Conservation (phyloP, 2,113 vertebrate species). For the Paradisaea rubra region DNA sequence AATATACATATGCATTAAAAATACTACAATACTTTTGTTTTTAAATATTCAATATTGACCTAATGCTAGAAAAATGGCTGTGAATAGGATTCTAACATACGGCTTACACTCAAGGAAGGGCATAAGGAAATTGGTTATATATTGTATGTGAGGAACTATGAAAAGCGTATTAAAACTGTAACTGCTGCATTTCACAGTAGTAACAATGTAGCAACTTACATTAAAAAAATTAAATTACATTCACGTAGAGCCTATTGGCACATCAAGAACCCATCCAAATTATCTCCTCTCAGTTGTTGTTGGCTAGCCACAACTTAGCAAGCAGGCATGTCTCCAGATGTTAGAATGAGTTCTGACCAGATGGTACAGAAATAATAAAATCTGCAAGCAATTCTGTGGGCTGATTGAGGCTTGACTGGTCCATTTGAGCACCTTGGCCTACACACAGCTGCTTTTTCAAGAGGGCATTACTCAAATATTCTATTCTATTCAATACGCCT, state of each 20-base stretch:
- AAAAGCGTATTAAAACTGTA: neutral
- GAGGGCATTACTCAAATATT: neutral
- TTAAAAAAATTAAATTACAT: neutral
- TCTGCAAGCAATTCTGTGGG: neutral
- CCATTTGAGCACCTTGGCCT: neutral
- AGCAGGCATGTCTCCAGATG: neutral
- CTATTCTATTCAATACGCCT: neutral
- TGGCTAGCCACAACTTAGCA: neutral
- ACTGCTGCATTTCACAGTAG: neutral
- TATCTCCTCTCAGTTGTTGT: neutral
- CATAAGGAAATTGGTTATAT: neutral
- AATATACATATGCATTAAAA: neutral
- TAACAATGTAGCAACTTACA: neutral
- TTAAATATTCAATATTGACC: neutral
- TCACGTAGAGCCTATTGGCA: neutral
- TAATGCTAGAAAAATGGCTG: neutral
- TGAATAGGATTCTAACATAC: neutral
- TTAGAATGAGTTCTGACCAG: neutral
- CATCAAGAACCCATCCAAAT: neutral
- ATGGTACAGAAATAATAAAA: conserved; percentile 23
- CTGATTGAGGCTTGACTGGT: neutral
- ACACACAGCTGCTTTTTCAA: neutral
- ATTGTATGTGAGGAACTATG: neutral
- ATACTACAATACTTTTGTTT: neutral
- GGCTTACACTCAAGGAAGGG: neutral